These are phyloP conservation scores for Avahi laniger DNA, from an alignment of 2,797 vertebrate genomes.

Conservation along the genomic window DNA sequence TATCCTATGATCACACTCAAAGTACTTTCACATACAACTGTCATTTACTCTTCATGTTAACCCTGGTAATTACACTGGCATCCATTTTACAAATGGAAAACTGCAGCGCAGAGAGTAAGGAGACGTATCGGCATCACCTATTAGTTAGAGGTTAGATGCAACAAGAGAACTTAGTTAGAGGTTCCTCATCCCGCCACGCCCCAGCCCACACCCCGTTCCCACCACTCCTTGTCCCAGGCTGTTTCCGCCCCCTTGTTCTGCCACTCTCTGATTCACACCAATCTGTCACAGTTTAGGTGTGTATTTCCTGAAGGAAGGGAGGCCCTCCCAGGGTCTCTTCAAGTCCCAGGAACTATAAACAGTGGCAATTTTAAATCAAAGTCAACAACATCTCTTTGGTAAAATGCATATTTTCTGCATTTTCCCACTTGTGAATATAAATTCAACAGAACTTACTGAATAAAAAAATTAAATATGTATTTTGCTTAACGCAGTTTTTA, in stretches of 20 bases:
- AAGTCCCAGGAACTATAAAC: neutral
- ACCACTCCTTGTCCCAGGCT: neutral
- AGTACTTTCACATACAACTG: neutral
- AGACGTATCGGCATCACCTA: neutral
- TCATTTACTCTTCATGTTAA: neutral
- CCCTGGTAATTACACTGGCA: neutral
- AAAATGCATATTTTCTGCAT: slow-evolving; percentile 35
- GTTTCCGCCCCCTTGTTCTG: neutral
- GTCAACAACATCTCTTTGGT: neutral
- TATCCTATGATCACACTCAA: neutral
- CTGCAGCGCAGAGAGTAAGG: neutral
- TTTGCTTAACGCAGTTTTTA: neutral
- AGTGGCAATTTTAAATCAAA: slow-evolving; percentile 26
- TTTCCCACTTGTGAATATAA: neutral
- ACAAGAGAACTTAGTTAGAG: neutral
- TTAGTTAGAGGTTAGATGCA: neutral
- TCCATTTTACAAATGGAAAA: slow-evolving; percentile 13
- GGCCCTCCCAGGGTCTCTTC: neutral
- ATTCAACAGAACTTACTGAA: neutral
- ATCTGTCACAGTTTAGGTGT: neutral
- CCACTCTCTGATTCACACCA: neutral
- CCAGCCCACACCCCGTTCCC: neutral
- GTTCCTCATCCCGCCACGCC: neutral
- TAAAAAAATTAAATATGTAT: slow-evolving; percentile 10
- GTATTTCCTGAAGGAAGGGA: neutral